A percentile compares a stretch with the other conserved stretches of the same genome.
These are phyloP conservation scores for Microchrysa polita DNA, from an alignment of 2,888 invertebrate species.

Conservation along the genomic window DNA sequence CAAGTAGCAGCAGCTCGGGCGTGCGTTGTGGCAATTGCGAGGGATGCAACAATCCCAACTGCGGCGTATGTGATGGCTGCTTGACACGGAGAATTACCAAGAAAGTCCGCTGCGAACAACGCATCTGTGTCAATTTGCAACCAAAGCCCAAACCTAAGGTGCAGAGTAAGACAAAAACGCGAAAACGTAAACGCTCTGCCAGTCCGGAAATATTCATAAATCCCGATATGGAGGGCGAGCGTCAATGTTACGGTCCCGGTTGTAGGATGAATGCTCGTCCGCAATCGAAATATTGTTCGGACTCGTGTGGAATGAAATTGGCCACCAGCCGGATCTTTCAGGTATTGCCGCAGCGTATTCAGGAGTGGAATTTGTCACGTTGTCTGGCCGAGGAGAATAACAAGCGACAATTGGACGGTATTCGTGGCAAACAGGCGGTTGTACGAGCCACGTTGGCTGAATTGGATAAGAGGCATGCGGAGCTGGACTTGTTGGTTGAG, in stretches of 20 bases:
- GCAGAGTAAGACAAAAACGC: slow-evolving; percentile 54
- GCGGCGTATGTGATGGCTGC: slow-evolving; percentile 62
- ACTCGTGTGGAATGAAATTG: slow-evolving; percentile 88
- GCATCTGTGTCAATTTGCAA: slow-evolving; percentile 64
- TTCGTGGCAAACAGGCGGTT: slow-evolving; percentile 81
- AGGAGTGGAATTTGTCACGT: slow-evolving; percentile 90
- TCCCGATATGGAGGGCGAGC: slow-evolving; percentile 69
- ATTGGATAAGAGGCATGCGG: slow-evolving; percentile 78
- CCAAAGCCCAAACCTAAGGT: slow-evolving; percentile 44
- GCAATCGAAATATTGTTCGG: slow-evolving; percentile 92
- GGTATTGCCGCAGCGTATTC: slow-evolving; percentile 87
- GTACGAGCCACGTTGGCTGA: slow-evolving; percentile 83
- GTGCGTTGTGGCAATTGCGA: slow-evolving; percentile 78
- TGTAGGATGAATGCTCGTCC: slow-evolving; percentile 81
- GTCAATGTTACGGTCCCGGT: slow-evolving; percentile 92
- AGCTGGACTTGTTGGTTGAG: slow-evolving; percentile 83
- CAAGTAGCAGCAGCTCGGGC: slow-evolving; percentile 57
- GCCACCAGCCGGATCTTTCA: slow-evolving; percentile 87
- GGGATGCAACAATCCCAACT: slow-evolving; percentile 69
- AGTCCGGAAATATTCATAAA: slow-evolving; percentile 62
- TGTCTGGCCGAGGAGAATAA: slow-evolving; percentile 89
- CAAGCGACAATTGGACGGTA: slow-evolving; percentile 73
- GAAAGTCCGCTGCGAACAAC: slow-evolving; percentile 67
- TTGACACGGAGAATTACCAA: slow-evolving; percentile 58
- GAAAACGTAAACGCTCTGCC: slow-evolving; percentile 57